Evolutionary conservation across 2,113 vertebrate species (phyloP).

Genomic region (Lycaon pictus): DNA sequence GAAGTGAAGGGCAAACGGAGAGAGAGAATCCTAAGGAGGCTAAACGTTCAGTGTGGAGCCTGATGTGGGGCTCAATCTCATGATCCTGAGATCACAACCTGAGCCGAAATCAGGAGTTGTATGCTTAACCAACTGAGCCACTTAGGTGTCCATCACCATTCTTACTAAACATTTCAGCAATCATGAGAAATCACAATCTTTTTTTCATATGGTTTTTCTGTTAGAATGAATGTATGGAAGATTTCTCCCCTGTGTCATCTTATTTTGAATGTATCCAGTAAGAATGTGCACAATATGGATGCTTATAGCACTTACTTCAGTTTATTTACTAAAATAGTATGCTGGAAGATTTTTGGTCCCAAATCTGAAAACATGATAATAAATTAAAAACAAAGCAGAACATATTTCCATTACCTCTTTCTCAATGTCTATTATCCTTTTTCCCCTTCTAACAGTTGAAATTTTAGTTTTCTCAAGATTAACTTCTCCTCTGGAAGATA

Average conservation of each 20-base stretch:
- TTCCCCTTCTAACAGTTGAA: neutral
- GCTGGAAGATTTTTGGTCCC: neutral
- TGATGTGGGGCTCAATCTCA: neutral
- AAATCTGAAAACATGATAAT: neutral
- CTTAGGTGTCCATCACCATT: neutral
- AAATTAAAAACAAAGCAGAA: neutral
- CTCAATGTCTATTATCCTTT: neutral
- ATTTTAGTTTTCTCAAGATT: neutral
- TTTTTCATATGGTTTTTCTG: neutral
- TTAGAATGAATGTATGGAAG: neutral
- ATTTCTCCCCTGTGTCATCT: neutral
- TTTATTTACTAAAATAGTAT: neutral
- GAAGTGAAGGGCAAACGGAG: neutral
- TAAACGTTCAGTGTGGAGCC: neutral
- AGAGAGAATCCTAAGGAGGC: neutral
- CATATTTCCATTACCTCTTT: neutral
- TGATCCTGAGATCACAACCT: neutral
- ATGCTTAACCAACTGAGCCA: neutral
- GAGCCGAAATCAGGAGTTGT: neutral
- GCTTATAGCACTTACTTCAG: neutral
- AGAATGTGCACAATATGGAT: neutral
- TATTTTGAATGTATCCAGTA: neutral
- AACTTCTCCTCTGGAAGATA: neutral
- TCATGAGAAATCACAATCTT: neutral
- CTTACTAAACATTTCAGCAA: neutral